A percentile compares a stretch with the other conserved stretches of the same genome.
Conservation (phyloP, 2,888 invertebrate species). For the Hanleya hanleyi region DNA sequence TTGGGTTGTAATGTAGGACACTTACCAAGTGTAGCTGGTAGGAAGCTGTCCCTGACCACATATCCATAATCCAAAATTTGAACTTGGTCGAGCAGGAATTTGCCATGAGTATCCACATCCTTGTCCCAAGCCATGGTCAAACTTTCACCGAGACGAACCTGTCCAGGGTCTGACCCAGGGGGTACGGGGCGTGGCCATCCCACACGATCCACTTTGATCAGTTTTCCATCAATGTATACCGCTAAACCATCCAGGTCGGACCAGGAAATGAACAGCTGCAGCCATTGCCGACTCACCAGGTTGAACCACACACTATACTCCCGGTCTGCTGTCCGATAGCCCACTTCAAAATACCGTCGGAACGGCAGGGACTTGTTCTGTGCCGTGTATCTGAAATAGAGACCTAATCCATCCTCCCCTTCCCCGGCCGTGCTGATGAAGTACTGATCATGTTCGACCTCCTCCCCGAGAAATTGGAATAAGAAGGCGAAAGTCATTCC, state of each 20-base stretch:
- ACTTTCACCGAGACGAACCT: not conserved
- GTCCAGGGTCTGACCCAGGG: not conserved
- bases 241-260: constrained; percentile 26
- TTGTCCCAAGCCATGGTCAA: not conserved
- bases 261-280: constrained; percentile 23
- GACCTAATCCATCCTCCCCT: constrained; percentile 23
- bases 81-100: not conserved
- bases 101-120: not conserved
- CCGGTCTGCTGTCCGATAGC: constrained; percentile 12
- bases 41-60: not conserved
- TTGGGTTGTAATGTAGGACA: too few relatives aligned
- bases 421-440: constrained; percentile 33
- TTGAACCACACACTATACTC: constrained; percentile 37
- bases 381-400: constrained; percentile 28
- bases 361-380: constrained; percentile 34
- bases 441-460: constrained; percentile 27
- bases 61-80: not conserved
- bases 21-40: not conserved
- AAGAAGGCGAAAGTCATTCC: constrained; percentile 32
- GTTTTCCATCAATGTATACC: constrained; percentile 30
- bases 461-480: constrained; percentile 19
- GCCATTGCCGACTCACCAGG: constrained; percentile 29
- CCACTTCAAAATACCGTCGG: constrained; percentile 34
- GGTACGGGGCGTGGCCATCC: constrained; percentile 2
- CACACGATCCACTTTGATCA: constrained; percentile 20